Evolutionary conservation across 1,140 invertebrate species (phyloP).

Genomic region (Musca vetustissima): DNA sequence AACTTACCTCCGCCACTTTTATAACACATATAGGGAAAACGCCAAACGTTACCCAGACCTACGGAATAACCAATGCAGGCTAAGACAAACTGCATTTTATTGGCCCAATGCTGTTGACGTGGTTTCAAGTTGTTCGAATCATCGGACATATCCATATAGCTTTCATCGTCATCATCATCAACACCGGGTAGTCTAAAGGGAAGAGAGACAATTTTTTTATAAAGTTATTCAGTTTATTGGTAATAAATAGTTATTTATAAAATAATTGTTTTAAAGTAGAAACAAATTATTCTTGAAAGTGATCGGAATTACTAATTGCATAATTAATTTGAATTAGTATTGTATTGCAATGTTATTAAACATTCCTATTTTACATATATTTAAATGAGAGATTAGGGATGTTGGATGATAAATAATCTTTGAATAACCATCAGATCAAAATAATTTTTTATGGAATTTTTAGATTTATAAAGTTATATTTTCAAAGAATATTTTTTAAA

Average conservation of each 20-base stretch:
- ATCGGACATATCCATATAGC: constrained; percentile 66
- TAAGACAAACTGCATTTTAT: constrained; percentile 87
- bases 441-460: too few species aligned
- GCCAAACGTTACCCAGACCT: constrained; percentile 89
- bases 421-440: too few species aligned
- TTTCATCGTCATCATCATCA: constrained; percentile 66
- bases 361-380: too few species aligned
- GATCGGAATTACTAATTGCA: too few species aligned
- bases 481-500: too few species aligned
- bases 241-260: background rate
- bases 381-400: too few species aligned
- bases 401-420: too few species aligned
- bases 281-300: too few species aligned
- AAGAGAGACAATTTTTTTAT: background rate
- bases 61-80: constrained; percentile 91
- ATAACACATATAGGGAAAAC: constrained; percentile 82
- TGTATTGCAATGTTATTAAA: too few species aligned
- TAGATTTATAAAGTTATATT: too few species aligned
- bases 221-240: background rate
- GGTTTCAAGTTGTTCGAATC: constrained; percentile 69
- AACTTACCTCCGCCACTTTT: constrained; percentile 78
- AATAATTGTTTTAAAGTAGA: background rate
- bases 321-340: too few species aligned
- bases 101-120: constrained; percentile 79
- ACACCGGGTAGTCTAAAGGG: constrained; percentile 65